Percentiles rank a stretch among this genome's conserved stretches.
Evolutionary conservation across 2,113 vertebrate genomes (phyloP).

Genomic region (Myrmophylax atrothorax): DNA sequence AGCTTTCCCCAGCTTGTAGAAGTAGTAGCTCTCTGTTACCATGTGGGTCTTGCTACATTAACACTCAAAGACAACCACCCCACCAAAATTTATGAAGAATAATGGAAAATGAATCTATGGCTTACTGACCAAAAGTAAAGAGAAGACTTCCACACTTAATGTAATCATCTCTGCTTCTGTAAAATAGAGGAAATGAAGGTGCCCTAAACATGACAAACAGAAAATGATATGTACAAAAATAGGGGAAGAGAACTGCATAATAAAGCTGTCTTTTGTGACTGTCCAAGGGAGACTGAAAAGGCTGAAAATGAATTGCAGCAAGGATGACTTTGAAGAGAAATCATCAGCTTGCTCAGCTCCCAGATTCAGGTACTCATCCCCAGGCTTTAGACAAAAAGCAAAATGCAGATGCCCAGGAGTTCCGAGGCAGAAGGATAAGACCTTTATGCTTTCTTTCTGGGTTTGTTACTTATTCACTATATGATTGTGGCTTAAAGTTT

Average conservation of each 20-base stretch:
- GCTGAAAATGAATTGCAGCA: constrained; percentile 16
- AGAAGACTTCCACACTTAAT: neutral
- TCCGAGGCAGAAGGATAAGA: neutral
- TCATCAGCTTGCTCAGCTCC: constrained; percentile 20
- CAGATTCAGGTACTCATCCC: neutral
- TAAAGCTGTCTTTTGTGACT: constrained; percentile 42
- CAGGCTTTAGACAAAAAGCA: neutral
- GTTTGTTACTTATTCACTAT: neutral
- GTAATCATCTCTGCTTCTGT: constrained; percentile 23
- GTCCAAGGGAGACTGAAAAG: constrained; percentile 45
- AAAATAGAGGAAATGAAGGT: constrained; percentile 31
- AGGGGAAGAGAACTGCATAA: constrained; percentile 20
- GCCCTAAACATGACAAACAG: constrained; percentile 39
- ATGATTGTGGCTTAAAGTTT: neutral
- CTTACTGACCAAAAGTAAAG: neutral
- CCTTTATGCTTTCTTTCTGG: neutral
- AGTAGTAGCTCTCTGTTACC: neutral
- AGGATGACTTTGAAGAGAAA: constrained; percentile 44
- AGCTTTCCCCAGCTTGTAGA: neutral
- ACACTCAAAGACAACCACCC: neutral
- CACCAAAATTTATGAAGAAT: constrained; percentile 30
- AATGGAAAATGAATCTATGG: constrained; percentile 23
- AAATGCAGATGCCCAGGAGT: neutral
- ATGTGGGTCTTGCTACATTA: neutral
- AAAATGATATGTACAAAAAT: constrained; percentile 20